A percentile compares a stretch with the other conserved stretches of the same genome.
Conservation (phyloP, 2,797 vertebrate species). For the Cirrhinus molitorella region DNA sequence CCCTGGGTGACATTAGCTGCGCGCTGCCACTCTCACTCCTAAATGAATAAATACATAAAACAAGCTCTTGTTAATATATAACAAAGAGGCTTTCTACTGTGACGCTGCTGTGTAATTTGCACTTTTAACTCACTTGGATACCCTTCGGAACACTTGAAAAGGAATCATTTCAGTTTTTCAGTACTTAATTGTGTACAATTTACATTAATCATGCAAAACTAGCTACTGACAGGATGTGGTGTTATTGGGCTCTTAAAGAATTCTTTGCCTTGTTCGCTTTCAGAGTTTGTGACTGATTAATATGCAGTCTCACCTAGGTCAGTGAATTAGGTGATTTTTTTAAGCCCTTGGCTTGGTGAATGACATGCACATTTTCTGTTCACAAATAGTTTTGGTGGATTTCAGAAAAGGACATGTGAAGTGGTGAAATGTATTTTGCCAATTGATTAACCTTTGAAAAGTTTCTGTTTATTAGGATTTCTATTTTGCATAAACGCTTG, state of each 20-base stretch:
- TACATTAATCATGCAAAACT: background rate
- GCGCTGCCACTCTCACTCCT: background rate
- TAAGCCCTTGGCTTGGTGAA: background rate
- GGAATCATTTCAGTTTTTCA: background rate
- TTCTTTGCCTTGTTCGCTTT: background rate
- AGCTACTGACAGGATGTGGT: background rate
- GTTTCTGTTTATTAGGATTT: background rate
- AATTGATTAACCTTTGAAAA: background rate
- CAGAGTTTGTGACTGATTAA: background rate
- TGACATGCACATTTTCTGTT: background rate
- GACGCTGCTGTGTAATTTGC: background rate
- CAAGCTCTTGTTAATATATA: slow-evolving; percentile 37
- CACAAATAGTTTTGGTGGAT: background rate
- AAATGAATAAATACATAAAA: slow-evolving; percentile 3
- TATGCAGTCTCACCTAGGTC: background rate
- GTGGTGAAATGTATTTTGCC: background rate
- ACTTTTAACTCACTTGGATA: slow-evolving; percentile 11
- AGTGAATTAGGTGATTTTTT: background rate
- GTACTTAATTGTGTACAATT: background rate
- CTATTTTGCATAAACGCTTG: background rate
- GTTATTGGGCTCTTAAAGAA: background rate
- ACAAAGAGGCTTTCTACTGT: background rate
- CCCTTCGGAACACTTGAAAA: background rate
- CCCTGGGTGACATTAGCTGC: slow-evolving; percentile 17
- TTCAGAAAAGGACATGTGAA: background rate